A percentile compares a stretch with the other conserved stretches of the same genome.
These are phyloP conservation scores for Odontocerum albicorne DNA, from an alignment of 2,888 invertebrate species.

Conservation along the genomic window DNA sequence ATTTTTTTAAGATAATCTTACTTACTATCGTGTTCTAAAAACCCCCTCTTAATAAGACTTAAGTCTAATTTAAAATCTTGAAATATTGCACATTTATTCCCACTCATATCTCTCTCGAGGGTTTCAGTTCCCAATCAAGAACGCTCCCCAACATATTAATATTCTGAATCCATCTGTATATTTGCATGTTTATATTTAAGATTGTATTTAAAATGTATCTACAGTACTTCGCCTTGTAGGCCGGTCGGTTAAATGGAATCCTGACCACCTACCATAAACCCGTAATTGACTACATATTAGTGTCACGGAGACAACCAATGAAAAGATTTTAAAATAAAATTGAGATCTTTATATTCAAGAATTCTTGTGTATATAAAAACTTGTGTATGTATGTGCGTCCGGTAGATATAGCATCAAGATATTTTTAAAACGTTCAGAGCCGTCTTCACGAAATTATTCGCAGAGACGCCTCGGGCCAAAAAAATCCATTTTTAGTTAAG, in stretches of 20 bases:
- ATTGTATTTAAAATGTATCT: constrained; percentile 12
- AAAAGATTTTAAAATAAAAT: constrained; percentile 8
- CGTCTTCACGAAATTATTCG: no score
- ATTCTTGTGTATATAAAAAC: background rate
- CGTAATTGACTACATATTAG: constrained; percentile 32
- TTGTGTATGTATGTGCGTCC: background rate
- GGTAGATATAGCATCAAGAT: background rate
- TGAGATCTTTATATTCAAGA: constrained; percentile 11
- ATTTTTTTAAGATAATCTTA: no score
- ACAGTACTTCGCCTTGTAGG: constrained; percentile 2
- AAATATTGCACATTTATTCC: background rate
- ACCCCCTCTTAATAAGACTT: no score
- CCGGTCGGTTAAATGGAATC: constrained; percentile 11
- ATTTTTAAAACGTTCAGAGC: no score
- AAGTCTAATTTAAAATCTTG: no score
- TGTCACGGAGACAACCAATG: constrained; percentile 26
- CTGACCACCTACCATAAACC: constrained; percentile 14
- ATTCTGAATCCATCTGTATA: constrained; percentile 11
- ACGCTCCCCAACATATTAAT: constrained; percentile 3
- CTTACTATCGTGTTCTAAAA: no score
- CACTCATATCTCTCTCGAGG: background rate
- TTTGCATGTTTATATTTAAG: constrained; percentile 27
- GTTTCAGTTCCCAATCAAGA: no score
- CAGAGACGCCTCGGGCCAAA: no score
- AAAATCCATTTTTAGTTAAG: no score